Conservation (phyloP, 2,888 invertebrate genomes). For the Amblyjoppa fuscipennis region DNA sequence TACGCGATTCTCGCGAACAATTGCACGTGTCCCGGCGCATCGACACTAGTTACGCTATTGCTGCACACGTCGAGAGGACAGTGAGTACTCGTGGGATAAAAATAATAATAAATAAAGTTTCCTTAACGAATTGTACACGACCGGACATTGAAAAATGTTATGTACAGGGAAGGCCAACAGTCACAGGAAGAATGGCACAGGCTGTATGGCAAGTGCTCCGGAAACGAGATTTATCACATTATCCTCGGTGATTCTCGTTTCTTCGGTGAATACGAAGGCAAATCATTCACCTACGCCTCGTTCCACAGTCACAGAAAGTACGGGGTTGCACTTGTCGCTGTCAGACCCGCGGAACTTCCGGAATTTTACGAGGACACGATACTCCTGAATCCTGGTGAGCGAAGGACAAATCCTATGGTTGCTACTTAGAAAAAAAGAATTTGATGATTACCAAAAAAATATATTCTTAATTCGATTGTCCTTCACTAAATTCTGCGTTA, state of each 20-base stretch:
- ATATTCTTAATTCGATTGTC: background rate
- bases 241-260: constrained; percentile 97
- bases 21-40: constrained; percentile 99
- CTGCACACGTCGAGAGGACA: constrained; percentile 99
- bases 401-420: background rate
- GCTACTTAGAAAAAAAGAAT: background rate
- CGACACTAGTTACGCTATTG: constrained; percentile 97
- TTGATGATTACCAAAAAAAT: background rate
- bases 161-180: constrained; percentile 94
- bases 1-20: constrained; percentile 99
- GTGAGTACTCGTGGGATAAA: constrained; percentile 88
- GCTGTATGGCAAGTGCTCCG: constrained; percentile 98
- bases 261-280: constrained; percentile 99
- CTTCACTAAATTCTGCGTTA: too few species aligned
- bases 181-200: constrained; percentile 99
- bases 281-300: constrained; percentile 99
- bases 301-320: constrained; percentile 99
- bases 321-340: constrained; percentile 98
- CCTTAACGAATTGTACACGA: background rate
- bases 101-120: background rate
- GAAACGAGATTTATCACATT: constrained; percentile 99
- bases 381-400: constrained; percentile 92
- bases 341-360: constrained; percentile 95
- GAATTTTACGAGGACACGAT: constrained; percentile 98
- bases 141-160: background rate